Percentiles rank a stretch among this genome's conserved stretches.
Conservation (phyloP, 2,888 invertebrate species). For the Hyalella azteca region DNA sequence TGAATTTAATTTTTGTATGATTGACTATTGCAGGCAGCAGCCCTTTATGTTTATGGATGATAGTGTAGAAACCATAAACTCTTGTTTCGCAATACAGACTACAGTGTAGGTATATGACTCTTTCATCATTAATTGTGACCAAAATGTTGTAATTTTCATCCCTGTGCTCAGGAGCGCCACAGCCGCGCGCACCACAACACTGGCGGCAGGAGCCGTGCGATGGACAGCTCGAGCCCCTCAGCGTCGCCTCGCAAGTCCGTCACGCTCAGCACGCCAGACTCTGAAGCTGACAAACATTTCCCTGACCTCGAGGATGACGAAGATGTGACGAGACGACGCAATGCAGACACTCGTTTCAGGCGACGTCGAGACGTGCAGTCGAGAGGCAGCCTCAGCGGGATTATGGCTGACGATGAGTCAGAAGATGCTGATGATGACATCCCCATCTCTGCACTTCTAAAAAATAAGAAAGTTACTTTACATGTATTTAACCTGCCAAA, state of each 20-base stretch:
- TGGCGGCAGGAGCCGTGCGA: background rate
- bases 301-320: background rate
- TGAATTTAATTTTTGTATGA: no score
- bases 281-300: constrained; percentile 43
- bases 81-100: no score
- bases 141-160: no score
- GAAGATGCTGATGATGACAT: background rate
- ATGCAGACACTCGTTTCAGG: no score
- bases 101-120: no score
- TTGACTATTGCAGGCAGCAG: no score
- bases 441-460: no score
- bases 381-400: constrained; percentile 4
- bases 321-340: background rate
- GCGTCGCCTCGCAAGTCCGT: constrained; percentile 50
- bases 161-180: background rate
- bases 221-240: background rate
- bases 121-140: no score
- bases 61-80: no score
- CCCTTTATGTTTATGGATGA: no score
- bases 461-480: no score
- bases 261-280: constrained; percentile 54
- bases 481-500: no score
- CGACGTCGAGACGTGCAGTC: background rate
- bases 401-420: constrained; percentile 29
- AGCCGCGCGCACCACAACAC: background rate